Evolutionary conservation across 2,797 vertebrate species (phyloP), one percentile per base, ranked within the genome.

Genomic region (Mustela erminea): DNA sequence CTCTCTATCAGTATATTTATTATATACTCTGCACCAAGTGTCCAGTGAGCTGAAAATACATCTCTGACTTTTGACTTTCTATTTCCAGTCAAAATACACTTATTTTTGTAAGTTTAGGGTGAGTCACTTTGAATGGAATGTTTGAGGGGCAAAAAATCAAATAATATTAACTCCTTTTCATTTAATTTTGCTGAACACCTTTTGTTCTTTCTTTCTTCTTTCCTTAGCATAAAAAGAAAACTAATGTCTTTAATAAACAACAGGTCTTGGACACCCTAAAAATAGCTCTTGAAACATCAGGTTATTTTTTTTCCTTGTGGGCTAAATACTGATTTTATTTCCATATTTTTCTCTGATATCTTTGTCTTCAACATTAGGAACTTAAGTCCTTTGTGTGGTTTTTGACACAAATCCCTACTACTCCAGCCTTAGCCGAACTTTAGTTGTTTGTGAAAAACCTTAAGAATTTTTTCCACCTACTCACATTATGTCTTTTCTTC

Each of bases 251-350:
- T 95, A 90, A 92, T 93, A 92, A 93, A 78, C 77, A 95, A 86
- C 5, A 89, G 32, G 29, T 70, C 17, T 96, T 90, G 83, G 25
- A 86, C 27, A 49, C 27, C 7, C 49, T 86, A 70, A 95, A 87
- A 93, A 93, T 75, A 95, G n/a, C 56, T 58, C 58, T 96, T 64
- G 23, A 92, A 87, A 90, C 18, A 90, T 85, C n/a, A 90, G 66
- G 15, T 6, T 29, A 11, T 89, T 68, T 94, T 87, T 87, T 54
- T 64, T 64, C 35, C 56, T 54, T 68, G 2, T 64, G 8, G 46
- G 2, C 2, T 95, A 90, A 93, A 74, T 95, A 82, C 66, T 82
- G 89, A 93, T 95, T 96, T 96, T 88, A 86, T 77, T 96, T 95
- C 72, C 68, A 23, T 64, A 15, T 87, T 83, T 74, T 87, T 84